Base-by-base conservation (phyloP, 2,113 vertebrate genomes). In the Labeo rohita region DNA sequence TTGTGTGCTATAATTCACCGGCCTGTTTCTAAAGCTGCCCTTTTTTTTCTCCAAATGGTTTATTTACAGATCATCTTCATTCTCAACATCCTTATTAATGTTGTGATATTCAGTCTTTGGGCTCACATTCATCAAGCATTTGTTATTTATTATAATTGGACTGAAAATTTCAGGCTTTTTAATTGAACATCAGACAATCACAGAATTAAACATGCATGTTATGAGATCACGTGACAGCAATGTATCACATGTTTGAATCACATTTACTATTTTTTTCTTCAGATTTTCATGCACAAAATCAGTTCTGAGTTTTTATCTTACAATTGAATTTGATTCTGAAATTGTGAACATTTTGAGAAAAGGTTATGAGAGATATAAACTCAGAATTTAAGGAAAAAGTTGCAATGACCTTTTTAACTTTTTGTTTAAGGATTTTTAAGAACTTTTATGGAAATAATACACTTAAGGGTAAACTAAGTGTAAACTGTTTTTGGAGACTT, bases 11-110 rank as follows among this genome's bases (percentile, higher is more conserved):
- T 65, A 47, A 28, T 65, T 49, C 59, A 18, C n/a, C 16, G 18
- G 59, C 36, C 16, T 39, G 11, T 2, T 80, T 47, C 39, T 47
- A 39, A 78, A 43, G 7, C 18, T 2, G n/a, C 79, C 47, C 13
- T 28, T 80, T 65, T 80, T 12, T 65, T 65, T 80, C 3, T 47
- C 2, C 43, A 23, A 63, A 65, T 80, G 12, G 39, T 45, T 39
- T 47, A 80, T 80, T 65, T 80, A 65, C 12, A 65, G 39, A 65
- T 65, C 43, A 49, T 21, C 79, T 80, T 16, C 15, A 16, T 65
- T 45, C 56, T 2, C 16, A 15, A 7, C 54, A 4, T 43, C 34
- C 10, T 59, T 8, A 79, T 63, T 63, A 63, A 45, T 23, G 3
- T 7, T 45, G 9, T 61, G 45, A n/a, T 43, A 4, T 6, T 61